These are phyloP conservation scores for Poecile montanus DNA, from an alignment of 2,797 vertebrate species.

Conservation along the genomic window DNA sequence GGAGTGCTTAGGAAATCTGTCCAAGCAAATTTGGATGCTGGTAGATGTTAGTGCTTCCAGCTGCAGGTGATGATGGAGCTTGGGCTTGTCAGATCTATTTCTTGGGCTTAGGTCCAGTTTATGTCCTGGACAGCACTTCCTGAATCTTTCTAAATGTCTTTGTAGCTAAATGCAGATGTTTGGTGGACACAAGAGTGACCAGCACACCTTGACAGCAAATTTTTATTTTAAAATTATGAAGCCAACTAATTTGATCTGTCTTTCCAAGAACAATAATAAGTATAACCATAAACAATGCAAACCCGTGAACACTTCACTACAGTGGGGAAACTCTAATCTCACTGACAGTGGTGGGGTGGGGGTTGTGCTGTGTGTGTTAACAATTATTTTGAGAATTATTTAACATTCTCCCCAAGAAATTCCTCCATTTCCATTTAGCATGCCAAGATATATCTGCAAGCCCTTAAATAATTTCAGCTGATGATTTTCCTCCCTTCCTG, in stretches of 20 bases:
- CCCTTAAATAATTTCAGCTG: constrained; percentile 40
- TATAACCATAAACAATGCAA: neutral
- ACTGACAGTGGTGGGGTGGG: neutral
- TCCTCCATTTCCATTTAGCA: neutral
- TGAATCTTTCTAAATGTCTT: neutral
- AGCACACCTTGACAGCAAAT: neutral
- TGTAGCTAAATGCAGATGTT: neutral
- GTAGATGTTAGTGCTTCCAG: neutral
- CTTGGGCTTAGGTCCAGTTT: neutral
- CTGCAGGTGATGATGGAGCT: neutral
- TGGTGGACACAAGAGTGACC: neutral
- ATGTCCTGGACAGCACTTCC: neutral
- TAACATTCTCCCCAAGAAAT: neutral
- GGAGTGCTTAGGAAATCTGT: neutral
- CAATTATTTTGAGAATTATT: constrained; percentile 23
- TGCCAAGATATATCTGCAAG: constrained; percentile 41
- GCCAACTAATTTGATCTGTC: neutral
- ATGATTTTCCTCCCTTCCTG: constrained; percentile 49
- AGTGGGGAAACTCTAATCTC: neutral
- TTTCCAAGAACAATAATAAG: neutral
- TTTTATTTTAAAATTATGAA: neutral
- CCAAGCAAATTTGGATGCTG: neutral
- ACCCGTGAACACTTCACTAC: neutral
- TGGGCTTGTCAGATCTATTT: neutral
- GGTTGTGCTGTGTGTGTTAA: neutral